phyloP scores from a whole-genome alignment of 92 coral and sea anemone genomes.

The Epizoanthus scotinus region DNA sequence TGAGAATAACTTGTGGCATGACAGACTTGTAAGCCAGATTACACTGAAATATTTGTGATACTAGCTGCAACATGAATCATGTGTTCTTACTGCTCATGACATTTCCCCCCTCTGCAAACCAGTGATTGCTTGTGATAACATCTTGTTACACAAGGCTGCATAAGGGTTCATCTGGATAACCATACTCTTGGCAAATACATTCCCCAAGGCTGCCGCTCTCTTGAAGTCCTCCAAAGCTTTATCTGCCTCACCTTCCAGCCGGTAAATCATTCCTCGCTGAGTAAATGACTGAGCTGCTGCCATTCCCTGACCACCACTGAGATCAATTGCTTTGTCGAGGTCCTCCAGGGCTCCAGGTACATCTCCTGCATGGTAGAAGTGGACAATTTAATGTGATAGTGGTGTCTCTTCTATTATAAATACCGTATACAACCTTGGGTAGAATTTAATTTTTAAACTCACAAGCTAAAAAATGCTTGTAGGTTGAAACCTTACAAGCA shows the following conservation, averaged over 20 bases:
- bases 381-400: no score
- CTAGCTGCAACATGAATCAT: no score
- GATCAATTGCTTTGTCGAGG: constrained; percentile 81
- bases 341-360: constrained; percentile 73
- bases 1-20: no score
- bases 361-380: constrained; percentile 58
- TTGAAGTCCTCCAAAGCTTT: constrained; percentile 77
- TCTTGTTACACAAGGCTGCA: constrained; percentile 98
- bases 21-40: no score
- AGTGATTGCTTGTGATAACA: constrained; percentile 91
- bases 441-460: no score
- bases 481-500: no score
- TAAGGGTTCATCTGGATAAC: constrained; percentile 91
- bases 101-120: constrained; percentile 41
- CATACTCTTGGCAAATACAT: constrained; percentile 91
- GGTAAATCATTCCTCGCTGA: constrained; percentile 85
- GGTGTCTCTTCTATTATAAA: no score
- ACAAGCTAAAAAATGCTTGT: no score
- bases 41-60: no score
- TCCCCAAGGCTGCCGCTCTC: constrained; percentile 84
- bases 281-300: constrained; percentile 94
- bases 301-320: constrained; percentile 65
- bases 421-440: no score
- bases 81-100: not conserved
- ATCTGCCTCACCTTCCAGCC: constrained; percentile 78